Percentiles rank a stretch among this genome's conserved stretches.
phyloP scores from a whole-genome alignment of 2,888 invertebrate species.

The Drosophila meridiana region DNA sequence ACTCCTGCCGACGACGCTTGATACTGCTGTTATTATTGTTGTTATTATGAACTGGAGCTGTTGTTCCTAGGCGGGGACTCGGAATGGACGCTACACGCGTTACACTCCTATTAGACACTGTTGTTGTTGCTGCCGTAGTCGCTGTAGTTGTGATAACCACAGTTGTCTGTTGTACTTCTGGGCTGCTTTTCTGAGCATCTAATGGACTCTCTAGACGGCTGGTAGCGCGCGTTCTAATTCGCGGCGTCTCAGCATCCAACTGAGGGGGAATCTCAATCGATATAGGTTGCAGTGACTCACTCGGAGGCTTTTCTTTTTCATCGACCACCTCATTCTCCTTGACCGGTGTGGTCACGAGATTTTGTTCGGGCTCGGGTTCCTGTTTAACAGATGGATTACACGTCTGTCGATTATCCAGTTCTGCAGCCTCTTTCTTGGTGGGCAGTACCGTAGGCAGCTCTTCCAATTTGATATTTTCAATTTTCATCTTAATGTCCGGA shows the following conservation, averaged over 20 bases:
- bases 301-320: slow-evolving; percentile 37
- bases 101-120: slow-evolving; percentile 49
- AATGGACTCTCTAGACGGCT: slow-evolving; percentile 90
- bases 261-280: slow-evolving; percentile 92
- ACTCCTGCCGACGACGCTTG: slow-evolving; percentile 92
- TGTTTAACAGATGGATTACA: slow-evolving; percentile 21
- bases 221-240: slow-evolving; percentile 89
- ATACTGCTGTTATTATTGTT: slow-evolving; percentile 25
- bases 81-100: slow-evolving; percentile 65
- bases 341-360: background rate
- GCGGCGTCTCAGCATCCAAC: slow-evolving; percentile 85
- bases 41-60: slow-evolving; percentile 44
- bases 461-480: slow-evolving; percentile 55
- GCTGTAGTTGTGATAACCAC: slow-evolving; percentile 12
- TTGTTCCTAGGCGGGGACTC: slow-evolving; percentile 73
- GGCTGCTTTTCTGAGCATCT: slow-evolving; percentile 83
- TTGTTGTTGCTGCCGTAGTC: slow-evolving; percentile 46
- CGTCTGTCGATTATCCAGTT: slow-evolving; percentile 7
- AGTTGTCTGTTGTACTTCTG: slow-evolving; percentile 63
- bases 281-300: slow-evolving; percentile 88
- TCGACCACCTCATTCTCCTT: slow-evolving; percentile 34
- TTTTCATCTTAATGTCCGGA: slow-evolving; percentile 47
- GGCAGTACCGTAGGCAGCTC: slow-evolving; percentile 43
- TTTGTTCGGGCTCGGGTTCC: slow-evolving; percentile 35
- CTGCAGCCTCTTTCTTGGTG: slow-evolving; percentile 41